phyloP scores from a whole-genome alignment of 2,113 vertebrate species.

The Corvus moneduloides region DNA sequence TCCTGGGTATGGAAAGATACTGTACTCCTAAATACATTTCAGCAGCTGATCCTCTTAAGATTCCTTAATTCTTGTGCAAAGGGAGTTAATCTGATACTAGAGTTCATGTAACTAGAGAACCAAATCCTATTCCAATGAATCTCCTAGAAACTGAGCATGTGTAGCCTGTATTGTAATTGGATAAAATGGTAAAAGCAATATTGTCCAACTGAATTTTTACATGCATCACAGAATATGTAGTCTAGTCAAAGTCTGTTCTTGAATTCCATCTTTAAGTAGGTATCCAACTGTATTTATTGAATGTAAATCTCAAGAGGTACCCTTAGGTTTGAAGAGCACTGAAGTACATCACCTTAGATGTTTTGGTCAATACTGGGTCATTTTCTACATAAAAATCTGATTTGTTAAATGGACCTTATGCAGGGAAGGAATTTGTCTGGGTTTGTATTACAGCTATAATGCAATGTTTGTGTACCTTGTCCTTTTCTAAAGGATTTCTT shows the following conservation, averaged over 20 bases:
- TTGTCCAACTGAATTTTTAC: not conserved
- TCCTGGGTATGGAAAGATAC: not conserved
- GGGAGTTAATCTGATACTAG: not conserved
- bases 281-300: not conserved
- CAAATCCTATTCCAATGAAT: not conserved
- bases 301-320: not conserved
- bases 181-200: not conserved
- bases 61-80: not conserved
- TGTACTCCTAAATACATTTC: not conserved
- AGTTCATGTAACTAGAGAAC: not conserved
- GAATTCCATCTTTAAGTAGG: not conserved
- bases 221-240: not conserved
- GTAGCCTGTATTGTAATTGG: not conserved
- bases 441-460: not conserved
- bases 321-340: not conserved
- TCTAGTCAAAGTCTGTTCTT: not conserved
- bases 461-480: not conserved
- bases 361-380: not conserved
- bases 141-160: not conserved
- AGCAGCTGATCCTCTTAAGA: not conserved
- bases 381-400: not conserved
- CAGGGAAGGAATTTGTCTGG: not conserved
- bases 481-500: not conserved
- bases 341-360: not conserved
- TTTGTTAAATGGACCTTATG: not conserved